Percentiles rank a stretch among this genome's conserved stretches.
These are phyloP conservation scores for Karalla daura DNA, from an alignment of 2,797 vertebrate species.

Conservation along the genomic window DNA sequence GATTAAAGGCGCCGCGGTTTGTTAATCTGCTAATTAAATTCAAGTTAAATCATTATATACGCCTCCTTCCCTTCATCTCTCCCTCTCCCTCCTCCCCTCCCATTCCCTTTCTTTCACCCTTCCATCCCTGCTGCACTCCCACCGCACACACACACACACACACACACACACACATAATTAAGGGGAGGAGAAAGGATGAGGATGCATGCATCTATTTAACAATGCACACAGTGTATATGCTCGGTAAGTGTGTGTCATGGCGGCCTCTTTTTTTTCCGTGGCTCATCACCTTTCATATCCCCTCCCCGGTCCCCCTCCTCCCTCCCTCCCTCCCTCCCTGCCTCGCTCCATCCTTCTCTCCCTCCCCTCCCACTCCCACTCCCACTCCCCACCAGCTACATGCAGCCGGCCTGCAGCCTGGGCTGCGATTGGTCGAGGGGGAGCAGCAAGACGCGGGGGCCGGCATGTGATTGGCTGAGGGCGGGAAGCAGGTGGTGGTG, in stretches of 20 bases:
- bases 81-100: neutral
- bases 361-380: constrained; percentile 29
- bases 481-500: constrained; percentile 52
- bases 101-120: constrained; percentile 23
- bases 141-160: neutral
- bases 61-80: constrained; percentile 2
- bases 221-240: neutral
- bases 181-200: constrained; percentile 20
- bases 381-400: constrained; percentile 57
- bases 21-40: constrained; percentile 13
- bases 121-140: constrained; percentile 23
- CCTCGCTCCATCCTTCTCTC: no score
- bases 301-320: neutral
- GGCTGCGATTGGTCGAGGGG: constrained; percentile 79
- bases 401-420: constrained; percentile 26
- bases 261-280: constrained; percentile 20
- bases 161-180: constrained; percentile 25
- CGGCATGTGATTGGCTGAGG: constrained; percentile 56
- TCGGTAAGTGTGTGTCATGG: constrained; percentile 46
- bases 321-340: constrained; percentile 53
- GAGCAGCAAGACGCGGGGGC: constrained; percentile 51
- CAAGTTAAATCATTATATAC: neutral
- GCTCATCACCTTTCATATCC: constrained; percentile 66
- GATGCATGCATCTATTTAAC: constrained; percentile 14
- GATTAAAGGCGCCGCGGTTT: neutral